These are phyloP conservation scores for Leucopsar rothschildi DNA, from an alignment of 2,113 vertebrate species.

Conservation along the genomic window DNA sequence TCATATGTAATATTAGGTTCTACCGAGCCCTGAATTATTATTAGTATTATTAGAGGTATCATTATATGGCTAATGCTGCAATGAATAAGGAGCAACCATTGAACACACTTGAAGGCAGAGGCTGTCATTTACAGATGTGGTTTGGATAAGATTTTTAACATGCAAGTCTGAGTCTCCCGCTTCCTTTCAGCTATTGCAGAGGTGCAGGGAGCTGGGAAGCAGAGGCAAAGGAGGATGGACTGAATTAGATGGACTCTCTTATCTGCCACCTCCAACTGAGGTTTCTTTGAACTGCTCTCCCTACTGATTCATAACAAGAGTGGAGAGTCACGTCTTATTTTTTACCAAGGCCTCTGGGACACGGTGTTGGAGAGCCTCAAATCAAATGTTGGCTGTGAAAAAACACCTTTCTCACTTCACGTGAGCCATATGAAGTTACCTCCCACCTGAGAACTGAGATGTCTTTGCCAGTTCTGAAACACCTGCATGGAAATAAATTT, in stretches of 20 bases:
- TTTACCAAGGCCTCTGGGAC: background rate
- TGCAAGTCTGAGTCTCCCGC: background rate
- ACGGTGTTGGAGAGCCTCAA: background rate
- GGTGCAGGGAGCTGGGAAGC: background rate
- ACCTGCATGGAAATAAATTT: background rate
- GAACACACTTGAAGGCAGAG: background rate
- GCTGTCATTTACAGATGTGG: background rate
- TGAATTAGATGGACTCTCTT: background rate
- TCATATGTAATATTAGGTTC: background rate
- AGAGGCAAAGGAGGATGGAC: background rate
- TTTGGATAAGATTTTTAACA: background rate
- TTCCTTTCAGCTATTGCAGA: background rate
- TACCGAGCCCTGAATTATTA: background rate
- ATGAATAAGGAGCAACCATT: background rate
- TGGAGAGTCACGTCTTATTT: background rate
- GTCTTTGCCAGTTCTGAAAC: background rate
- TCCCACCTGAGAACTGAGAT: background rate
- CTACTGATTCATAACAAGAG: background rate
- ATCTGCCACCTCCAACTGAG: background rate
- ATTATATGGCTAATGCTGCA: background rate
- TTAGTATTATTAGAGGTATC: background rate
- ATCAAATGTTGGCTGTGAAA: background rate
- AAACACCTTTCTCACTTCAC: background rate
- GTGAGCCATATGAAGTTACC: accelerated
- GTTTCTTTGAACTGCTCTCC: background rate